phyloP scores from a whole-genome alignment of 2,113 vertebrate species.

The Eptatretus burgeri region DNA sequence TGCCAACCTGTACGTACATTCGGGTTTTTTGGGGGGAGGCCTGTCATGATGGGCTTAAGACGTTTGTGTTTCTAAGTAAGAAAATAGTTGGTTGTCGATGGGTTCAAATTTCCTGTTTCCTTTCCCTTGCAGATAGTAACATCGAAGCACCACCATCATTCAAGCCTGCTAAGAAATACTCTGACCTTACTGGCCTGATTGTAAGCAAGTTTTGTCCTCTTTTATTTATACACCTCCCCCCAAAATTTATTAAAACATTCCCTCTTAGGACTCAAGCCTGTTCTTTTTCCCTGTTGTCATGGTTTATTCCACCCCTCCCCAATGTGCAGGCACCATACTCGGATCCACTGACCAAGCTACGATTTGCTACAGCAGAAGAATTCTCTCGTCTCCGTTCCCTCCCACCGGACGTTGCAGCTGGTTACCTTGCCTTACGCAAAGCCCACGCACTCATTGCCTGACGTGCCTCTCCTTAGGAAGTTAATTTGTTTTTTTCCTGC shows the following conservation, averaged over 20 bases:
- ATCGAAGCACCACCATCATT: conserved; percentile 74
- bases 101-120: not conserved
- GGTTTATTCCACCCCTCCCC: no score
- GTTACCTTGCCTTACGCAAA: conserved; percentile 69
- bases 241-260: no score
- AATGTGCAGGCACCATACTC: conserved; percentile 58
- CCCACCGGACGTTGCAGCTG: conserved; percentile 58
- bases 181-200: conserved; percentile 72
- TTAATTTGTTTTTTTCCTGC: no score
- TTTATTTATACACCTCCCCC: no score
- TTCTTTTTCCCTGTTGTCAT: no score
- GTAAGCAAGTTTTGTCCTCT: conserved; percentile 19
- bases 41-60: not conserved
- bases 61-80: not conserved
- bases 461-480: no score
- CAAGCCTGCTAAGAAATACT: conserved; percentile 86
- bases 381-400: conserved; percentile 82
- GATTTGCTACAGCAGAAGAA: conserved; percentile 64
- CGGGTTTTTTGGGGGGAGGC: not conserved
- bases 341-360: conserved; percentile 80
- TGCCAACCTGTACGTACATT: conserved; percentile 44
- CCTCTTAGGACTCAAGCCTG: no score
- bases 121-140: conserved; percentile 34
- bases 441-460: conserved; percentile 14
- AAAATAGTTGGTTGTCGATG: no score